Conservation (phyloP, 2,113 vertebrate species). For the Pyrgilauda ruficollis region DNA sequence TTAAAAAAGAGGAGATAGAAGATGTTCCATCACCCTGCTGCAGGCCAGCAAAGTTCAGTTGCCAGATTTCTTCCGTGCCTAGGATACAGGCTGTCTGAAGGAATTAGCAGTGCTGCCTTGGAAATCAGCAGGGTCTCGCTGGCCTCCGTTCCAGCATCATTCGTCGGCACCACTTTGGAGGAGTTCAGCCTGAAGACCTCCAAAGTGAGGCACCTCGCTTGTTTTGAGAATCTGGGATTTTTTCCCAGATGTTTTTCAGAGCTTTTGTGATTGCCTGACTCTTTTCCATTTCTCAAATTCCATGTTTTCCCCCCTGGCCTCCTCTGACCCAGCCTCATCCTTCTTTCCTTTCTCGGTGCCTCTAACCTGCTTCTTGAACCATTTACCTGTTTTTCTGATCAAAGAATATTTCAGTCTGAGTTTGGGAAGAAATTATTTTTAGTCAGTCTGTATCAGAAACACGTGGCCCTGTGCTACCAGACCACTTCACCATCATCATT, state of each 20-base stretch:
- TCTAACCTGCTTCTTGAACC: neutral
- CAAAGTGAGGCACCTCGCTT: neutral
- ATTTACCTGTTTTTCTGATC: neutral
- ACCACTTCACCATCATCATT: neutral
- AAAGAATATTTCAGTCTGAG: neutral
- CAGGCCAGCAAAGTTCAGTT: neutral
- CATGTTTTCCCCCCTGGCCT: neutral
- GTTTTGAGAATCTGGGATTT: neutral
- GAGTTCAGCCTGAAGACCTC: neutral
- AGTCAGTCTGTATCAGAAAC: neutral
- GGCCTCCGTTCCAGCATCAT: neutral
- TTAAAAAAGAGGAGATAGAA: neutral
- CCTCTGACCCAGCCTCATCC: neutral
- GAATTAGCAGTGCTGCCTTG: neutral
- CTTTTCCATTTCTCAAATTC: slow-evolving; percentile 1
- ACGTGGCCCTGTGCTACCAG: neutral
- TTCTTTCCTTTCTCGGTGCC: neutral
- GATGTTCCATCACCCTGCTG: neutral
- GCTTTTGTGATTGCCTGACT: neutral
- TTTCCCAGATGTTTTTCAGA: neutral
- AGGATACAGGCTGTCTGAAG: neutral
- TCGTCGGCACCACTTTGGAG: neutral
- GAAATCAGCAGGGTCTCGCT: neutral
- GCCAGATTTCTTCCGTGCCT: neutral
- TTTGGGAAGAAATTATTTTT: neutral